Base-by-base conservation (phyloP, 2,113 vertebrate genomes). In the Phodopus roborovskii region DNA sequence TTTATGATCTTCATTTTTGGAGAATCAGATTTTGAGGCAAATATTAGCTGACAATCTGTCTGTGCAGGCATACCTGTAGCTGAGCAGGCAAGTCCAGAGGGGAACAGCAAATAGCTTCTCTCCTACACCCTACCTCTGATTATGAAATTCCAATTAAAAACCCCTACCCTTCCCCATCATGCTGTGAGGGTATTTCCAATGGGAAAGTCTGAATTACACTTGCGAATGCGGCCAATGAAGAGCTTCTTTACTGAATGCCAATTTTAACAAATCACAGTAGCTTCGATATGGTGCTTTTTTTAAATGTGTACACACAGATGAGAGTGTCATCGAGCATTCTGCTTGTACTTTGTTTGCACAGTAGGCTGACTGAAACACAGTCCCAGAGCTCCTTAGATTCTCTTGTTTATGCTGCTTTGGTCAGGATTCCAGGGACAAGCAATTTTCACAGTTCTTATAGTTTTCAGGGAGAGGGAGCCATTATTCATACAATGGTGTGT, bases 231-330 rank as follows among this genome's bases (percentile, higher is more conserved):
- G 42, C 70, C 81, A 95, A 19, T 75, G 24, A 96, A 92, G 50
- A 92, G 77, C 4, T 56, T 75, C 26, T 91, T 89, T 73, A 42
- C 64, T 64, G 50, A 96, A 48, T 89, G 68, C 89, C 73, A 94
- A 94, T n/a, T 89, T 93, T 73, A 93, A 96, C 36, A 75, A 70
- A 93, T 93, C 70, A 90, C n/a, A 82, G 42, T 74, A 68, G 22
- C 48, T 94, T 91, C 77, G 87, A 68, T n/a, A 45, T n/a, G 71
- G 13, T 91, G 16, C 19, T 92, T 89, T 45, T 1, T 88, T 5
- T 50, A 42, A 42, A 26, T 73, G 11, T 83, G 3, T 81, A 62
- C 89, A 96, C 92, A 70, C 77, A 91, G 17, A 58, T 71, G 82
- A 50, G 87, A 42, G 70, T 68, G 39, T 42, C 78, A 86, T 56